A percentile compares a stretch with the other conserved stretches of the same genome.
phyloP scores from a whole-genome alignment of 2,888 invertebrate genomes.

The Dyspetes luteomarginatus region DNA sequence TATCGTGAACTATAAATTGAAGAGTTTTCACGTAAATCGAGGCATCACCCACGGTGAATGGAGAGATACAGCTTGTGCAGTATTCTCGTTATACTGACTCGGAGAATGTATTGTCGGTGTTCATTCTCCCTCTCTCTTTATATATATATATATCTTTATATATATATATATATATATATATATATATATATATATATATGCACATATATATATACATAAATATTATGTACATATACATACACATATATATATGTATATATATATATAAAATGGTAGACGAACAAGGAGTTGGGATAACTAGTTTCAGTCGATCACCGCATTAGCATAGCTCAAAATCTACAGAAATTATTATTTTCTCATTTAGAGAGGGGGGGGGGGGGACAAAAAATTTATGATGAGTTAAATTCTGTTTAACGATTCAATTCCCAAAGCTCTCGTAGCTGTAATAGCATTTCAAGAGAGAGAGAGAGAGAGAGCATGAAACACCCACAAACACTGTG shows the following conservation, averaged over 20 bases:
- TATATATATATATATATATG: not conserved
- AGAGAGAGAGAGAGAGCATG: not conserved
- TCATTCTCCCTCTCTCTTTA: not conserved
- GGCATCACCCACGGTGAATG: constrained; percentile 5
- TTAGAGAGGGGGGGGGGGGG: no score
- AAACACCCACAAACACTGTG: not conserved
- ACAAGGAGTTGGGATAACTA: not conserved
- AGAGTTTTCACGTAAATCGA: constrained; percentile 41
- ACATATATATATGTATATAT: not conserved
- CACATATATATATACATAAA: not conserved
- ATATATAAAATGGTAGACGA: not conserved
- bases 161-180: not conserved
- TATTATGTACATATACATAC: no score
- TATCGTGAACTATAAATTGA: constrained; percentile 40
- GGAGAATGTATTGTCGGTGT: constrained; percentile 35
- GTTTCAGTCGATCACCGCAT: not conserved
- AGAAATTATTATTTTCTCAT: constrained; percentile 32
- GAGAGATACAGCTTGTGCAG: constrained; percentile 19
- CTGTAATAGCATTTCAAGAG: not conserved
- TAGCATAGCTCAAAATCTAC: not conserved
- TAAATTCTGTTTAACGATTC: constrained; percentile 49
- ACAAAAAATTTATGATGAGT: not conserved
- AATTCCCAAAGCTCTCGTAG: constrained; percentile 2
- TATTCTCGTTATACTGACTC: constrained; percentile 36
- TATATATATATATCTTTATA: not conserved